Percentiles rank a stretch among this genome's conserved stretches.
Evolutionary conservation across 2,888 invertebrate species (phyloP).

Genomic region (Zaprionus lineosus): DNA sequence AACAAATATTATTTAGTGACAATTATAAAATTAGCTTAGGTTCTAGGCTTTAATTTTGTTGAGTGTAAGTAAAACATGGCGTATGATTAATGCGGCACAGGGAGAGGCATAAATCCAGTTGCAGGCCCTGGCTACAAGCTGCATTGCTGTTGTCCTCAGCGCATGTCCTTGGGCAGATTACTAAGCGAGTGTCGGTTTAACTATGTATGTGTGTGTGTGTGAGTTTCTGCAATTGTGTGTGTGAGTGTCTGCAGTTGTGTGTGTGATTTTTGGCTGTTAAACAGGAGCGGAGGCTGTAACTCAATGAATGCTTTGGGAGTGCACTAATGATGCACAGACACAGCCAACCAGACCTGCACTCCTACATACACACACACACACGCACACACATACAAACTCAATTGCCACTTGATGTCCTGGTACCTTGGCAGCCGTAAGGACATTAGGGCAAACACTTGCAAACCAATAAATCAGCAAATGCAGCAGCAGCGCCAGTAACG

Average conservation of each 20-base stretch:
- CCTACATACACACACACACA: conserved; percentile 3
- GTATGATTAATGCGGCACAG: conserved; percentile 61
- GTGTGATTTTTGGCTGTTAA: not conserved
- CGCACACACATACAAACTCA: not conserved
- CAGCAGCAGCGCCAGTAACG: conserved; percentile 28
- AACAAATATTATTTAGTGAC: not conserved
- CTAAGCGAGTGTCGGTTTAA: conserved; percentile 23
- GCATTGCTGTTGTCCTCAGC: conserved; percentile 1
- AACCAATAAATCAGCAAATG: conserved; percentile 60
- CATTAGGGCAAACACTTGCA: conserved; percentile 30
- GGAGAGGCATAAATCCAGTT: conserved; percentile 22
- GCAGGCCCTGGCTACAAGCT: conserved; percentile 15
- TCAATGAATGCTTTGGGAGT: conserved; percentile 9
- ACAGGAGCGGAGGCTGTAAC: conserved; percentile 7
- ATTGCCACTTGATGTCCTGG: not conserved
- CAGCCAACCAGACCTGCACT: not conserved
- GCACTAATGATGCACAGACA: conserved; percentile 1
- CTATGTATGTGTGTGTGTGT: not conserved
- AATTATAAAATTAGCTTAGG: not conserved
- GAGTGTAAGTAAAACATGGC: conserved; percentile 45
- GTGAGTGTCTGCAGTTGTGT: conserved; percentile 5
- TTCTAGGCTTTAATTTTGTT: too few species aligned
- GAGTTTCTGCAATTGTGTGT: too few species aligned
- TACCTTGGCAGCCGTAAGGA: not conserved
- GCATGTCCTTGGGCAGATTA: conserved; percentile 59